Percentiles rank a stretch among this genome's conserved stretches.
These are phyloP conservation scores for Drepana arcuata DNA, from an alignment of 1,140 invertebrate species.

Conservation along the genomic window DNA sequence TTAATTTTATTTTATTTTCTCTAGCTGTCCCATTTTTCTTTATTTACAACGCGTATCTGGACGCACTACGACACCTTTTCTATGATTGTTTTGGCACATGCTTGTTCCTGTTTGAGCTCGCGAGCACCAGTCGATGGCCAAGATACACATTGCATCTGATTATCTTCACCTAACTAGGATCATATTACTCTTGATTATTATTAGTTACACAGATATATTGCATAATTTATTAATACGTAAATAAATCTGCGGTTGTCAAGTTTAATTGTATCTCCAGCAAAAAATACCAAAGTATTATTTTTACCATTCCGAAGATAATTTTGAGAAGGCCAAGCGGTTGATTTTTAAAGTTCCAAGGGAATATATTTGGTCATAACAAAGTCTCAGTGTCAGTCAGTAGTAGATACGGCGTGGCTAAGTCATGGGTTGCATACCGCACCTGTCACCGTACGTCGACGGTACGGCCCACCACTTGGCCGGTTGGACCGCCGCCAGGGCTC, in stretches of 20 bases:
- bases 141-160: constrained; percentile 17
- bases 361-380: too few relatives aligned
- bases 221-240: too few relatives aligned
- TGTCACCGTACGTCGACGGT: constrained; percentile 52
- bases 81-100: constrained; percentile 34
- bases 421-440: constrained; percentile 62
- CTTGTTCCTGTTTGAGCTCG: constrained; percentile 22
- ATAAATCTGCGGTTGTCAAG: too few relatives aligned
- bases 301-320: too few relatives aligned
- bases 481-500: constrained; percentile 58
- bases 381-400: too few relatives aligned
- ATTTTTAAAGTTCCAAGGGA: too few relatives aligned
- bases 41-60: constrained; percentile 26
- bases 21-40: constrained; percentile 35
- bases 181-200: too few relatives aligned
- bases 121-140: constrained; percentile 13
- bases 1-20: constrained; percentile 37
- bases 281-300: too few relatives aligned
- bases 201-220: too few relatives aligned
- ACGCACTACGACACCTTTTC: constrained; percentile 25
- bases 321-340: too few relatives aligned
- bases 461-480: constrained; percentile 54
- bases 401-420: constrained; percentile 39
- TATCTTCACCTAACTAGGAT: too few relatives aligned
- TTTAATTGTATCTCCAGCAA: too few relatives aligned